Conservation (phyloP, 2,113 vertebrate genomes). For the Oreamnos americanus region DNA sequence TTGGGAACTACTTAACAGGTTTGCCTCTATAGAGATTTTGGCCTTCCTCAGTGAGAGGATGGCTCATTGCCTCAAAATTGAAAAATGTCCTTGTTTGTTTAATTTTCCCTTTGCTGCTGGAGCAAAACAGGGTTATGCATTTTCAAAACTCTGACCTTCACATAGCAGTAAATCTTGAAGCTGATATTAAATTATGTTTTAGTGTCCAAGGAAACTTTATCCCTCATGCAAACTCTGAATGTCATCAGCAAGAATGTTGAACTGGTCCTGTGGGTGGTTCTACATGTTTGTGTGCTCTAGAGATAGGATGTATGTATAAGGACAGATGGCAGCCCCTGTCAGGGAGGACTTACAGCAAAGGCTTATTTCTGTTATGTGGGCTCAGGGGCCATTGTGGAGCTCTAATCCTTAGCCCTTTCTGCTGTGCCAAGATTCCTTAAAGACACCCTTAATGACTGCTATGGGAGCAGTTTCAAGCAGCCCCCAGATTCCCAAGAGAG, state of each 20-base stretch:
- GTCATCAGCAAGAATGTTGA: slow-evolving; percentile 23
- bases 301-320: slow-evolving; percentile 7
- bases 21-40: slow-evolving; percentile 18
- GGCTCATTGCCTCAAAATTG: not conserved
- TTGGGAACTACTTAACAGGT: slow-evolving; percentile 13
- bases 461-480: slow-evolving; percentile 28
- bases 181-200: slow-evolving; percentile 40
- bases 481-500: slow-evolving; percentile 38
- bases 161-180: not conserved
- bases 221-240: not conserved
- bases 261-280: not conserved
- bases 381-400: not conserved
- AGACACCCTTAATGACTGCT: slow-evolving; percentile 9
- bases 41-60: not conserved
- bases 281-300: not conserved
- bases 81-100: slow-evolving; percentile 32
- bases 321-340: not conserved
- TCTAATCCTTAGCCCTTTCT: slow-evolving; percentile 3
- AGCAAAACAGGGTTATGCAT: slow-evolving; percentile 14
- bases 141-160: slow-evolving; percentile 25
- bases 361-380: not conserved
- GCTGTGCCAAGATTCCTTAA: slow-evolving; percentile 36
- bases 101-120: slow-evolving; percentile 31
- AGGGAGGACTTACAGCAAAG: not conserved
- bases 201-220: slow-evolving; percentile 6